Percentiles rank a stretch among this genome's conserved stretches.
Conservation (phyloP, 2,113 vertebrate species). For the Cyanocitta stelleri region DNA sequence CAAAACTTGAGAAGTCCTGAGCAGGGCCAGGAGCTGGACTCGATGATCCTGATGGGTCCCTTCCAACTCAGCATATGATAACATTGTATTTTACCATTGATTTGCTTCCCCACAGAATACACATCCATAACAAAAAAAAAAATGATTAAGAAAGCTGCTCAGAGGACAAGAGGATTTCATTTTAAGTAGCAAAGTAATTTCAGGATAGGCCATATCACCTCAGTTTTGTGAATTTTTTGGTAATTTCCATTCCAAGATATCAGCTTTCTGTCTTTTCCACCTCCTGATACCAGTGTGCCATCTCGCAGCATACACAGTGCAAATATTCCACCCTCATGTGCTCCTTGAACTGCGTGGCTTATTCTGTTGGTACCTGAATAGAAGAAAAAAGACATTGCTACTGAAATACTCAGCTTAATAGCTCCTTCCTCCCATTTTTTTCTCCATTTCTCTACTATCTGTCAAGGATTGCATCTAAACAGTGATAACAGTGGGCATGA, state of each 20-base stretch:
- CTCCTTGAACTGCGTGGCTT: conserved; percentile 88
- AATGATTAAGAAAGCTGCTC: rapidly evolving
- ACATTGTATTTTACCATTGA: not conserved
- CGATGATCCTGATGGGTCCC: rapidly evolving
- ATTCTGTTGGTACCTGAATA: conserved; percentile 92
- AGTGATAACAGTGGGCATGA: not conserved
- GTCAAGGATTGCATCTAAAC: not conserved
- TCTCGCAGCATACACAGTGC: conserved; percentile 93
- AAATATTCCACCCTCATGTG: conserved; percentile 95
- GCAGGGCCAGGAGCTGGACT: not conserved
- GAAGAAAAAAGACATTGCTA: not conserved
- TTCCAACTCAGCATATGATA: not conserved
- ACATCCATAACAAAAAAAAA: not conserved
- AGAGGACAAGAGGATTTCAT: not conserved
- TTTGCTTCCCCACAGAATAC: not conserved
- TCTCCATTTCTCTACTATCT: not conserved
- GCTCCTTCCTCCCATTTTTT: not conserved
- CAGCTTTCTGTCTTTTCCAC: conserved; percentile 91
- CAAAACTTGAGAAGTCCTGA: not conserved
- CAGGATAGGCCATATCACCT: conserved; percentile 72
- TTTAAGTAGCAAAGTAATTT: not conserved
- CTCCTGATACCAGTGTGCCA: conserved; percentile 90
- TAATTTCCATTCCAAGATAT: conserved; percentile 92
- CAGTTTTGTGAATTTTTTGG: conserved; percentile 87
- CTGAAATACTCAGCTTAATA: not conserved